A percentile compares a stretch with the other conserved stretches of the same genome.
phyloP scores from a whole-genome alignment of 2,113 vertebrate species.

The Platysternon megacephalum region DNA sequence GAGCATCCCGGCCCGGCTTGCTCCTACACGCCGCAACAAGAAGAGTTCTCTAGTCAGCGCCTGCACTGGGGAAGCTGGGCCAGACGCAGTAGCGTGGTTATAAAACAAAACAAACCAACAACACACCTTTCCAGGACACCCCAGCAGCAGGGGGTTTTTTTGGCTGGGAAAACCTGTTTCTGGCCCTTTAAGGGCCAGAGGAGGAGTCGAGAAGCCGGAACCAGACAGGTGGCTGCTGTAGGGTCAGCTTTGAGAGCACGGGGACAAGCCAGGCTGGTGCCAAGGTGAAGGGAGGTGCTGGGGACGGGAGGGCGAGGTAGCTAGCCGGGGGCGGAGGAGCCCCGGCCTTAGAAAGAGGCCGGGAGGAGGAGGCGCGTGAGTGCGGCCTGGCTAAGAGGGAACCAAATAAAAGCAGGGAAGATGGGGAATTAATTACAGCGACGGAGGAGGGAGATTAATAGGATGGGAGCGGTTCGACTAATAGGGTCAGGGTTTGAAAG shows the following conservation, averaged over 20 bases:
- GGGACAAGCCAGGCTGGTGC: not conserved
- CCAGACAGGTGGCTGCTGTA: not conserved
- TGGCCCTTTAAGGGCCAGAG: not conserved
- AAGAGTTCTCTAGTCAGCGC: not conserved
- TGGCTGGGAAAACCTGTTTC: not conserved
- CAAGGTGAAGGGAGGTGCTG: not conserved
- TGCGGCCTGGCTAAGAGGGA: not conserved
- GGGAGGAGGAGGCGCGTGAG: accelerated
- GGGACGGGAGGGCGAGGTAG: not conserved
- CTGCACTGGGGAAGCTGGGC: not conserved
- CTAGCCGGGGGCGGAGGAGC: not conserved
- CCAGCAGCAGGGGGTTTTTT: accelerated
- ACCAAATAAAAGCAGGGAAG: not conserved
- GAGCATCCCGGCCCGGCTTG: too few species aligned
- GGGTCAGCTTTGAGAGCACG: not conserved
- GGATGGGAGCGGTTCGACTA: accelerated
- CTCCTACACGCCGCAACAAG: too few species aligned
- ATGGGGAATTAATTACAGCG: not conserved
- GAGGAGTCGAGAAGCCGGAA: not conserved
- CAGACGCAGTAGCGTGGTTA: too few species aligned
- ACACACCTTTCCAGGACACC: not conserved
- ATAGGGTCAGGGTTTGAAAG: not conserved
- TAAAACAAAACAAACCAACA: too few species aligned
- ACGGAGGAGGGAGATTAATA: not conserved
- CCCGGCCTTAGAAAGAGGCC: not conserved